A percentile compares a stretch with the other conserved stretches of the same genome.
Evolutionary conservation across 2,888 invertebrate genomes (phyloP).

Genomic region (Cheilosia urbana): DNA sequence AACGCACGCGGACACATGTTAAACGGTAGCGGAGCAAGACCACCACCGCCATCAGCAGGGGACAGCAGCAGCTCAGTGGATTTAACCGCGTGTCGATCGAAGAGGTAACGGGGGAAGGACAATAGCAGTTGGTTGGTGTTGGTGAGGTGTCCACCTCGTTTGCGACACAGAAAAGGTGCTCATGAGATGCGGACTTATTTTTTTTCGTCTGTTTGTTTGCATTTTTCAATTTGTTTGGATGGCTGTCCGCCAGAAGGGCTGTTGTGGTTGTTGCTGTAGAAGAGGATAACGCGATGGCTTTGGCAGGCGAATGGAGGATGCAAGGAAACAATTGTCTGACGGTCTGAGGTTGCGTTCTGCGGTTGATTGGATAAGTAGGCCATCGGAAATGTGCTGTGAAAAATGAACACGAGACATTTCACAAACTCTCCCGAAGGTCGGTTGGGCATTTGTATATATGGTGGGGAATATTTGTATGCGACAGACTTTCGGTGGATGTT

Average conservation of each 20-base stretch:
- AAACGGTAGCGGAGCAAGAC: slow-evolving; percentile 76
- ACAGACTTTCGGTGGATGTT: too few species aligned
- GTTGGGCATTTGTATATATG: not conserved
- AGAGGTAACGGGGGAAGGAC: slow-evolving; percentile 45
- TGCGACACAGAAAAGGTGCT: slow-evolving; percentile 65
- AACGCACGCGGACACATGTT: slow-evolving; percentile 77
- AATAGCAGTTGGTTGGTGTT: slow-evolving; percentile 54
- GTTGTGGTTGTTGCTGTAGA: not conserved
- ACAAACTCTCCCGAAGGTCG: slow-evolving; percentile 49
- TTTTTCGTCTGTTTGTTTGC: slow-evolving; percentile 37
- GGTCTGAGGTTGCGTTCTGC: slow-evolving; percentile 58
- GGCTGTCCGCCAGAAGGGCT: slow-evolving; percentile 63
- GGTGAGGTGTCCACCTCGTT: slow-evolving; percentile 69
- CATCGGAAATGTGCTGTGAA: slow-evolving; percentile 70
- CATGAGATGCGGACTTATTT: slow-evolving; percentile 63
- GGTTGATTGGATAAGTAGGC: slow-evolving; percentile 75
- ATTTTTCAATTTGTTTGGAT: slow-evolving; percentile 74
- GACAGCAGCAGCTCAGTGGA: slow-evolving; percentile 10
- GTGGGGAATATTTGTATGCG: too few species aligned
- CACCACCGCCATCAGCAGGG: slow-evolving; percentile 45
- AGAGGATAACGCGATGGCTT: slow-evolving; percentile 39
- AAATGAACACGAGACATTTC: slow-evolving; percentile 11
- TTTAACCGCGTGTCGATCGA: slow-evolving; percentile 12
- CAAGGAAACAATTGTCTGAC: slow-evolving; percentile 70
- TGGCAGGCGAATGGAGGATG: slow-evolving; percentile 50